These are phyloP conservation scores for Brachionus asplanchnoidis DNA, from an alignment of 1,140 invertebrate genomes.

Conservation along the genomic window DNA sequence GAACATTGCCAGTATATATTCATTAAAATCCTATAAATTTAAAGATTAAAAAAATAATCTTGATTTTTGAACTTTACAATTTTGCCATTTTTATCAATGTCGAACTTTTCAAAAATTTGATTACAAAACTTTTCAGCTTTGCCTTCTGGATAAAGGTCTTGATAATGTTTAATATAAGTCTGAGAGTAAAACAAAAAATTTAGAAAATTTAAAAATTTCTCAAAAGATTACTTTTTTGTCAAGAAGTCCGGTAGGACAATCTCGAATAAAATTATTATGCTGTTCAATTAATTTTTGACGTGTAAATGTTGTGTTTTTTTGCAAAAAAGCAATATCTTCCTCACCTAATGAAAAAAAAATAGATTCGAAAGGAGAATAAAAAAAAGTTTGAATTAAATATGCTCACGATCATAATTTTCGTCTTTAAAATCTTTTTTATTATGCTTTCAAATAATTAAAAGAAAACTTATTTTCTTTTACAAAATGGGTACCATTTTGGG, in stretches of 20 bases:
- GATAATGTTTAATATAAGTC: not conserved
- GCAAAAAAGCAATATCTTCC: not conserved
- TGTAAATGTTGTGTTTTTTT: not conserved
- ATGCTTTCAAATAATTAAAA: too few species aligned
- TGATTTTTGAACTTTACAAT: not conserved
- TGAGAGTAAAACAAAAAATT: not conserved
- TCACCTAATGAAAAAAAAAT: not conserved
- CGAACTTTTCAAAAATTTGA: conserved; percentile 33
- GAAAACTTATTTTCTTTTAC: too few species aligned
- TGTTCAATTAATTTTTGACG: not conserved
- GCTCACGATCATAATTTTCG: not conserved
- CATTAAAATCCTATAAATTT: conserved; percentile 18
- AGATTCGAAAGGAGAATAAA: not conserved
- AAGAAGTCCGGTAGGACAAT: not conserved
- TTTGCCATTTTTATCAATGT: conserved; percentile 31
- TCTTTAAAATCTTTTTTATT: not conserved
- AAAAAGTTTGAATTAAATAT: not conserved
- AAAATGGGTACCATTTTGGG: too few species aligned
- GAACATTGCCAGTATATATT: conserved; percentile 25
- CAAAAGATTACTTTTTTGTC: conserved; percentile 5
- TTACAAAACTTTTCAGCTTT: conserved; percentile 2
- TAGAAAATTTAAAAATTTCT: not conserved
- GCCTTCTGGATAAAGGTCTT: conserved; percentile 24
- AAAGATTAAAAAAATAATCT: not conserved
- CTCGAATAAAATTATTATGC: not conserved